Evolutionary conservation across 2,797 vertebrate genomes (phyloP).

Genomic region (Chrosomus eos): DNA sequence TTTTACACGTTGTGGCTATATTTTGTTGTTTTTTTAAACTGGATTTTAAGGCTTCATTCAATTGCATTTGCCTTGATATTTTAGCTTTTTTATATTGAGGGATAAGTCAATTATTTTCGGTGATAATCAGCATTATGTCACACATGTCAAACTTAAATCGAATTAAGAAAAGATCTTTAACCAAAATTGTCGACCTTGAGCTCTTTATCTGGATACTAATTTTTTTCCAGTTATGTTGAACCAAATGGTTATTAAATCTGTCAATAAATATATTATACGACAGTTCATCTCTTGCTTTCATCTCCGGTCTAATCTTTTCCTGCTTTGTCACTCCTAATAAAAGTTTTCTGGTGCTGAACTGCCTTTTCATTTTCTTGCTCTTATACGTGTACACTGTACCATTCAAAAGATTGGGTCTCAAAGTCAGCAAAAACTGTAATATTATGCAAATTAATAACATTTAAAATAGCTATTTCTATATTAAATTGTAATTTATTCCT

Average conservation of each 20-base stretch:
- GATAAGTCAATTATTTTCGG: neutral
- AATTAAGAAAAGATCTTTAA: neutral
- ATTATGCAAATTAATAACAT: neutral
- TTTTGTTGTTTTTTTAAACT: neutral
- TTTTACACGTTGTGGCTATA: neutral
- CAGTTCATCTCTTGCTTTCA: constrained; percentile 11
- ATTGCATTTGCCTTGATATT: constrained; percentile 8
- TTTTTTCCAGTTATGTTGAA: constrained; percentile 17
- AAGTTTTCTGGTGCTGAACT: neutral
- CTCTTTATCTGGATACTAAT: neutral
- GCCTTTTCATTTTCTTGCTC: neutral
- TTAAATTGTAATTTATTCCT: neutral
- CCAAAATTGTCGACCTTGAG: neutral
- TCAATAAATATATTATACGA: constrained; percentile 43
- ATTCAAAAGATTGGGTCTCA: neutral
- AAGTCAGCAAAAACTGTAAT: neutral
- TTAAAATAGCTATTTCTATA: neutral
- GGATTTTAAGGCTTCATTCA: neutral
- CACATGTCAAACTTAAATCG: neutral
- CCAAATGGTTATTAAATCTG: neutral
- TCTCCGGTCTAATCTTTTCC: constrained; percentile 67
- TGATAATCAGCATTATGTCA: neutral
- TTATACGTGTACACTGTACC: neutral
- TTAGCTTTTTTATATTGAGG: neutral
- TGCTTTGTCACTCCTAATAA: constrained; percentile 32